A percentile compares a stretch with the other conserved stretches of the same genome.
phyloP scores from a whole-genome alignment of 2,113 vertebrate genomes.

The Catharus bicknelli region DNA sequence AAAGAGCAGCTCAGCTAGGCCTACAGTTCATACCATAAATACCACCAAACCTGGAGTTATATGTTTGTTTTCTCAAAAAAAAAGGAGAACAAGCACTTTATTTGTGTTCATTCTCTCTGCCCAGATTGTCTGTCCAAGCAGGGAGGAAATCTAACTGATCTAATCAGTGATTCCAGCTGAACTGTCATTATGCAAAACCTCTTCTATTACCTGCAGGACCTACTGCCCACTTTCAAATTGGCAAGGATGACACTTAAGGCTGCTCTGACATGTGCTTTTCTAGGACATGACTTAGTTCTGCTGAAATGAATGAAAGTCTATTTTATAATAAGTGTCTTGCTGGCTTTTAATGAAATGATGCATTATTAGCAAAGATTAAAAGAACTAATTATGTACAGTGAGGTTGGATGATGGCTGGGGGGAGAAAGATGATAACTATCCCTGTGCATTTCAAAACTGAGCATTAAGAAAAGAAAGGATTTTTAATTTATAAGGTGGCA shows the following conservation, averaged over 20 bases:
- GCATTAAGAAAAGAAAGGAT: not conserved
- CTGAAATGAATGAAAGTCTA: not conserved
- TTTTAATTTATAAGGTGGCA: not conserved
- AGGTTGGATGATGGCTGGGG: not conserved
- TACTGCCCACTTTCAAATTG: not conserved
- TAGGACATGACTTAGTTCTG: not conserved
- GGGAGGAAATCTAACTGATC: not conserved
- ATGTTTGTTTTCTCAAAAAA: not conserved
- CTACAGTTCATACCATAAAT: not conserved
- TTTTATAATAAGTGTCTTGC: not conserved
- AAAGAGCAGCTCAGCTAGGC: not conserved
- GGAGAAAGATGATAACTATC: not conserved
- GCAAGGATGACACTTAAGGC: not conserved
- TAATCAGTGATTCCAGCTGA: not conserved
- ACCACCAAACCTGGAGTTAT: not conserved
- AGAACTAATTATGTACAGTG: not conserved
- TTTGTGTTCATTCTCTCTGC: not conserved
- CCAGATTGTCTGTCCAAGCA: not conserved
- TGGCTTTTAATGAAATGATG: slow-evolving; percentile 34
- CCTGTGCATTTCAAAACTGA: not conserved
- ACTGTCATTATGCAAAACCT: not conserved
- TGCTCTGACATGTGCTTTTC: not conserved
- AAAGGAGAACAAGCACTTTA: not conserved
- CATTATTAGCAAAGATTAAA: slow-evolving; percentile 48
- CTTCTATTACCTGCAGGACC: not conserved